Conservation (phyloP, 2,888 invertebrate genomes). For the Dexiosoma caninum region DNA sequence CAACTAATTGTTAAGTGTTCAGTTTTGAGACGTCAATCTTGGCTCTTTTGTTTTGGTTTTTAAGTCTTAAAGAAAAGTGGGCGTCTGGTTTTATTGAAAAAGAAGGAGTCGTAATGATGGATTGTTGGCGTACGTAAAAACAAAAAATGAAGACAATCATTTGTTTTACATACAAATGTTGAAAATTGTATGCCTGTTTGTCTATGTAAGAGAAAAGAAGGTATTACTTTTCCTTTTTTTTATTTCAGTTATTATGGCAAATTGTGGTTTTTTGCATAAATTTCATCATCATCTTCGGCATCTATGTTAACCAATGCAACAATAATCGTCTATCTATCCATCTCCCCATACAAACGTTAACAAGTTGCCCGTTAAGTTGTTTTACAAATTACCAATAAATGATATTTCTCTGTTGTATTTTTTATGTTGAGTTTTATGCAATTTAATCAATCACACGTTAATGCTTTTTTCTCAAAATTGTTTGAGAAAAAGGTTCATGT, state of each 20-base stretch:
- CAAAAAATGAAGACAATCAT: conserved; percentile 19
- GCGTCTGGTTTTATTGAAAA: conserved; percentile 60
- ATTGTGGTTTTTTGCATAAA: conserved; percentile 59
- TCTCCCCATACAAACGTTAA: conserved; percentile 43
- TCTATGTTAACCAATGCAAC: conserved; percentile 15
- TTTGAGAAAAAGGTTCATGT: conserved; percentile 20
- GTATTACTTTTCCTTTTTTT: conserved; percentile 56
- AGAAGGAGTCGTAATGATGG: conserved; percentile 63
- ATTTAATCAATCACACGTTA: conserved; percentile 72
- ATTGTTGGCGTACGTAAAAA: conserved; percentile 59
- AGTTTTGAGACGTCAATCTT: conserved; percentile 2
- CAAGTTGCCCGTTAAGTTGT: conserved; percentile 63
- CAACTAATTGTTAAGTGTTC: conserved; percentile 41
- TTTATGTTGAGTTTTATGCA: conserved; percentile 65
- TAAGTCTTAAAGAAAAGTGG: conserved; percentile 41
- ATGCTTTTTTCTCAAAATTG: conserved; percentile 9
- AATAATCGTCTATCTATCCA: conserved; percentile 24
- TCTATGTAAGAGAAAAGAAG: conserved; percentile 38
- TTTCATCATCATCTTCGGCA: conserved; percentile 53
- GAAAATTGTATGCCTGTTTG: conserved; percentile 14
- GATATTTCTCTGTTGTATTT: conserved; percentile 67
- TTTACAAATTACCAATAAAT: conserved; percentile 74
- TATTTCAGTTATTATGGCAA: conserved; percentile 33
- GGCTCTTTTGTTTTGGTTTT: background rate
- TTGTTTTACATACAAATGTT: conserved; percentile 1